Conservation (phyloP, 2,888 invertebrate genomes). For the Siphlonurus alternatus region DNA sequence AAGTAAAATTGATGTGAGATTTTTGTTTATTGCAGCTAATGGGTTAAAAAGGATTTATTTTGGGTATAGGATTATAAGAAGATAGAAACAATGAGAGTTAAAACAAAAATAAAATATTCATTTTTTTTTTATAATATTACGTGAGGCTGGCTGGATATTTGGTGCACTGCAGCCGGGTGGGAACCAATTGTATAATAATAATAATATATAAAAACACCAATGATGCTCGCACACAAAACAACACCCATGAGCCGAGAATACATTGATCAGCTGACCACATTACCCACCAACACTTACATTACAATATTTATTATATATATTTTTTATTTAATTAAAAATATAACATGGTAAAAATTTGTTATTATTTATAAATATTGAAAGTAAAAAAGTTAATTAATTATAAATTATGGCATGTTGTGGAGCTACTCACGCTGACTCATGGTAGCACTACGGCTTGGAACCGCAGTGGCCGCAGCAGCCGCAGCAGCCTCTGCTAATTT, state of each 20-base stretch:
- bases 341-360: background rate
- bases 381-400: background rate
- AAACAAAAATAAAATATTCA: too few relatives aligned
- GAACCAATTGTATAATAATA: background rate
- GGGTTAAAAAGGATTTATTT: too few relatives aligned
- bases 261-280: background rate
- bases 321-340: background rate
- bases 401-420: background rate
- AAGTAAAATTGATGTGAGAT: too few relatives aligned
- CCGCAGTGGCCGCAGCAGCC: conserved; percentile 10
- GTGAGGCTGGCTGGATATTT: background rate
- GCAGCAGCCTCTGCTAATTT: conserved; percentile 12
- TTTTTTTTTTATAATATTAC: background rate
- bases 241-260: background rate
- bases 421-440: conserved; percentile 38
- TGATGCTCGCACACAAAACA: background rate
- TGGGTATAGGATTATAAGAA: too few relatives aligned
- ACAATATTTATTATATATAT: background rate
- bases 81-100: too few relatives aligned
- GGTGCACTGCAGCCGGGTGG: background rate
- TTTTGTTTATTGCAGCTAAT: too few relatives aligned
- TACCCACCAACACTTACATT: background rate
- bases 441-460: conserved; percentile 33
- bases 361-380: background rate
- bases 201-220: background rate